A percentile compares a stretch with the other conserved stretches of the same genome.
phyloP scores from a whole-genome alignment of 2,113 vertebrate species.

The Beaufortia kweichowensis region DNA sequence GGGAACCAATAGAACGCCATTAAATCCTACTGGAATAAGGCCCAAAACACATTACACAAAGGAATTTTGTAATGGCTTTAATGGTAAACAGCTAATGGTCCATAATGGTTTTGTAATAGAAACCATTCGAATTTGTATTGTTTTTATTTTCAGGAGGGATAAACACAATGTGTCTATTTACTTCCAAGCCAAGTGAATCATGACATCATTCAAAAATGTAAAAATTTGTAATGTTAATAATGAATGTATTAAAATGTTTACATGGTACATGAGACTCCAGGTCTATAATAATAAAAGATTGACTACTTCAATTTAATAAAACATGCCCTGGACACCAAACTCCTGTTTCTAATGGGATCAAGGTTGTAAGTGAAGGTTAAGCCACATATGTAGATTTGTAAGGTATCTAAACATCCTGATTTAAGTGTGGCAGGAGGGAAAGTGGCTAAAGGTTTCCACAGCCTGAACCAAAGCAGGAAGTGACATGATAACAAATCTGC shows the following conservation, averaged over 20 bases:
- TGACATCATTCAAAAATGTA: neutral
- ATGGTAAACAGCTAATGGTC: no score
- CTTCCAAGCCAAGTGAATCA: neutral
- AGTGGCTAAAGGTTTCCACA: neutral
- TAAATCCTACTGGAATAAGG: no score
- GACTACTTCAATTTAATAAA: neutral
- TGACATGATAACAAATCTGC: constrained; percentile 18
- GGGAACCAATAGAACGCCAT: no score
- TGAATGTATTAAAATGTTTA: neutral
- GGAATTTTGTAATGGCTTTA: no score
- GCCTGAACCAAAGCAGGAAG: constrained; percentile 16
- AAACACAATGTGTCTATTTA: neutral
- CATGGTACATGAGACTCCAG: neutral
- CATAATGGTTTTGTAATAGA: no score
- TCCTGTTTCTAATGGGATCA: constrained; percentile 39
- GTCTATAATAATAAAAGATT: constrained; percentile 18
- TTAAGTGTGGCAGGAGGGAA: constrained; percentile 25
- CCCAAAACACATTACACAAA: no score
- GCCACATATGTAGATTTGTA: constrained; percentile 62
- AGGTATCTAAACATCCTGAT: constrained; percentile 52
- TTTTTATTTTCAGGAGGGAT: no score
- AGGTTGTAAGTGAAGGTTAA: constrained; percentile 54
- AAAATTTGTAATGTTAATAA: neutral
- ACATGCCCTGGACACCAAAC: neutral
- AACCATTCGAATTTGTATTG: no score